These are phyloP conservation scores for Parauchenoglanis punctatus DNA, from an alignment of 2,797 vertebrate genomes.

Conservation along the genomic window DNA sequence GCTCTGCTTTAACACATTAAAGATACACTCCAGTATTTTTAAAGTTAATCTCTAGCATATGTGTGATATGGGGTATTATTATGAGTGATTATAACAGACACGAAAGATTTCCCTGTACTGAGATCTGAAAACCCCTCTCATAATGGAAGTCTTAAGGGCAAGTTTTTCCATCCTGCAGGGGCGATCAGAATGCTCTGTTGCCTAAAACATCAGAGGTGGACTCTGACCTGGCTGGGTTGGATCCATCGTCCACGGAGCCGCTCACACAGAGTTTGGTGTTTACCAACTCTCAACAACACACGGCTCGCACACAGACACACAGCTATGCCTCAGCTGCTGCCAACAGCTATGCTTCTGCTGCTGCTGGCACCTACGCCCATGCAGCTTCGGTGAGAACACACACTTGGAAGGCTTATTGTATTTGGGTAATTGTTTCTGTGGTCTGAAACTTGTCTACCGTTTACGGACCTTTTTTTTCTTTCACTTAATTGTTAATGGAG, in stretches of 20 bases:
- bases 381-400: conserved; percentile 70
- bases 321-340: conserved; percentile 86
- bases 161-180: conserved; percentile 58
- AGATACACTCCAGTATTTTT: neutral
- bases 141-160: neutral
- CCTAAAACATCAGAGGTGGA: conserved; percentile 68
- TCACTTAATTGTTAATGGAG: neutral
- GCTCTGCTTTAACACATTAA: neutral
- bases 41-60: neutral
- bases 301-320: conserved; percentile 80
- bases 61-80: too few species aligned
- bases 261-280: conserved; percentile 94
- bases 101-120: neutral
- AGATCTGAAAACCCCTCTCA: neutral
- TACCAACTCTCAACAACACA: conserved; percentile 92
- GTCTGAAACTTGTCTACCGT: neutral
- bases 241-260: conserved; percentile 80
- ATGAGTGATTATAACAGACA: neutral
- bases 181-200: conserved; percentile 70
- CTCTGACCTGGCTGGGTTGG: conserved; percentile 76
- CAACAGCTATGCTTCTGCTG: conserved; percentile 76
- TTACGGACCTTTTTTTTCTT: neutral
- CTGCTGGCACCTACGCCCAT: conserved; percentile 76
- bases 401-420: neutral
- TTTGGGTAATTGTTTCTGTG: neutral